These are phyloP conservation scores for Rhaphigaster nebulosa DNA, from an alignment of 2,888 invertebrate species.

Conservation along the genomic window DNA sequence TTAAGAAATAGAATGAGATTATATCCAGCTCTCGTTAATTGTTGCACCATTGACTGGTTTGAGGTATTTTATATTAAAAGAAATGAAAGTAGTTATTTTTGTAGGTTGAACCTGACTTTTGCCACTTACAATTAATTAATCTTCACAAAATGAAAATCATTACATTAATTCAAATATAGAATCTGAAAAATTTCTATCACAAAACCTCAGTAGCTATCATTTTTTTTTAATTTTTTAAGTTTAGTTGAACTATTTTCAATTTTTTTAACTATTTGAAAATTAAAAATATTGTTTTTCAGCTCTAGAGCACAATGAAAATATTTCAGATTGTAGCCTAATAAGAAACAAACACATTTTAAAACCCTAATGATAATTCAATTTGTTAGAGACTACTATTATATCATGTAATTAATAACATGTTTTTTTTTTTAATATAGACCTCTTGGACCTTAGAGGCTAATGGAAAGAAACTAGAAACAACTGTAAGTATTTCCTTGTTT, in stretches of 20 bases:
- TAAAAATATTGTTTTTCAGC: not conserved
- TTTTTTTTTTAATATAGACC: not conserved
- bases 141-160: not conserved
- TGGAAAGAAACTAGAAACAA: slow-evolving; percentile 48
- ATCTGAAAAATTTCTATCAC: not conserved
- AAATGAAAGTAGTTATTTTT: not conserved
- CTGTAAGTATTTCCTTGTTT: slow-evolving; percentile 31
- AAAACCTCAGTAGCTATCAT: not conserved
- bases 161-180: not conserved
- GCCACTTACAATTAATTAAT: not conserved
- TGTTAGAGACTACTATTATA: not conserved
- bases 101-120: not conserved
- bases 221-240: not conserved
- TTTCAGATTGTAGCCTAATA: not conserved
- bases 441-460: slow-evolving; percentile 25
- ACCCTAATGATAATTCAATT: not conserved
- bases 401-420: not conserved
- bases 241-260: not conserved
- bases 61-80: slow-evolving; percentile 70
- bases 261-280: not conserved
- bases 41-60: slow-evolving; percentile 93
- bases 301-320: not conserved
- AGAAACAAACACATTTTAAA: not conserved
- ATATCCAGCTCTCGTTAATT: slow-evolving; percentile 88
- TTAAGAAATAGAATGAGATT: slow-evolving; percentile 82